These are phyloP conservation scores for Caenorhabditis briggsae DNA, from an alignment of 1,140 invertebrate species.

Conservation along the genomic window DNA sequence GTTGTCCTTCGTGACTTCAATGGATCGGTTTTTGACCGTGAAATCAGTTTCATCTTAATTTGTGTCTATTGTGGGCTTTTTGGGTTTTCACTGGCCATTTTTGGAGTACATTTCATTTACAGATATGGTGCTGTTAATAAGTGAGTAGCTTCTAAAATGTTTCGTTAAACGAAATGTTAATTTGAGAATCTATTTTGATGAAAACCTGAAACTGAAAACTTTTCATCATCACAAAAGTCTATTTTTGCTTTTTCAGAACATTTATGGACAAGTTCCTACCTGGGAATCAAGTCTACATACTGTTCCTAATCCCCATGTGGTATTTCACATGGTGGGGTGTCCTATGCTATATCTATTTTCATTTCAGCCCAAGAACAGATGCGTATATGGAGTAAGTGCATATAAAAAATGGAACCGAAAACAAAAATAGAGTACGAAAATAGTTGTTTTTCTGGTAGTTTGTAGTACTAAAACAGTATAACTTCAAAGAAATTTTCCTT, in stretches of 20 bases:
- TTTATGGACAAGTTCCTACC: slow-evolving; percentile 26
- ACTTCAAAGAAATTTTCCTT: too few relatives aligned
- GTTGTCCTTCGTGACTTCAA: slow-evolving; percentile 41
- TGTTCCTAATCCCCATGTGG: slow-evolving; percentile 28
- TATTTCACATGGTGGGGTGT: slow-evolving; percentile 24
- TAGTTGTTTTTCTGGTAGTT: background rate
- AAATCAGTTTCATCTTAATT: slow-evolving; percentile 6
- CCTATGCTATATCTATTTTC: slow-evolving; percentile 38
- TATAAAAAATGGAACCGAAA: background rate
- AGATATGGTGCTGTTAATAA: slow-evolving; percentile 40
- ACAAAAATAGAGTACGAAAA: background rate
- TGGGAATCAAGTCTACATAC: slow-evolving; percentile 3
- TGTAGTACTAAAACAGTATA: too few relatives aligned
- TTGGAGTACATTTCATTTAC: slow-evolving; percentile 31
- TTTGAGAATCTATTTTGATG: too few relatives aligned
- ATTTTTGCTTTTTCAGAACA: background rate
- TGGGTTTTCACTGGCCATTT: slow-evolving; percentile 16
- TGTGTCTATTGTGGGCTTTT: slow-evolving; percentile 39
- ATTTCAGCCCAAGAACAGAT: background rate
- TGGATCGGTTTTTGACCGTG: slow-evolving; percentile 21
- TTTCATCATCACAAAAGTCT: too few relatives aligned
- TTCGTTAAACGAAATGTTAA: background rate
- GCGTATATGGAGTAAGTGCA: slow-evolving; percentile 14
- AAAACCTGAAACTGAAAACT: too few relatives aligned
- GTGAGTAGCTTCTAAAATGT: background rate